These are phyloP conservation scores for Pempheris klunzingeri DNA, from an alignment of 2,797 vertebrate genomes.

Conservation along the genomic window DNA sequence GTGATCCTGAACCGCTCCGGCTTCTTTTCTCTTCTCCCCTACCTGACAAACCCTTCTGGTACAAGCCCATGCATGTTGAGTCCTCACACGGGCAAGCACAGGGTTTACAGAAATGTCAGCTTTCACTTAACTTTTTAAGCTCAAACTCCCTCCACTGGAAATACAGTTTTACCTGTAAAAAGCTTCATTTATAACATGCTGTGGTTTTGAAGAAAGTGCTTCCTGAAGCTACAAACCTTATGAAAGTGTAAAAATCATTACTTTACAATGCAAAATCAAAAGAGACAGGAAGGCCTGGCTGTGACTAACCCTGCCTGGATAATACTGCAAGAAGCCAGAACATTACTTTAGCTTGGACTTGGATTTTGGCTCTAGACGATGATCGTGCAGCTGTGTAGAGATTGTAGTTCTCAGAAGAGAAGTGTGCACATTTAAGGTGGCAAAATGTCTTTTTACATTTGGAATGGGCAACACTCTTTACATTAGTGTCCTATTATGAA, in stretches of 20 bases:
- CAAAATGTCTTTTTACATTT: neutral
- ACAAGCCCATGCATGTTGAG: slow-evolving; percentile 61
- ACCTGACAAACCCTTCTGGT: slow-evolving; percentile 57
- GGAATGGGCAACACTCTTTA: neutral
- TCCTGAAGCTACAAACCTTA: neutral
- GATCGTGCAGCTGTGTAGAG: neutral
- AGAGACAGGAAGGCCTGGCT: neutral
- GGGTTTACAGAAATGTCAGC: slow-evolving; percentile 45
- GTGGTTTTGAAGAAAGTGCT: neutral
- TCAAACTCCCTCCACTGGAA: neutral
- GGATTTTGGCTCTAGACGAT: neutral
- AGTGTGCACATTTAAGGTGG: neutral
- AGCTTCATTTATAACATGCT: neutral
- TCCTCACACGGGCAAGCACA: slow-evolving; percentile 35
- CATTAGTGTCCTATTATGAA: neutral
- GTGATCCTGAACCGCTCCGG: slow-evolving; percentile 27
- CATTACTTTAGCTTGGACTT: neutral
- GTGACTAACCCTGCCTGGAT: slow-evolving; percentile 18
- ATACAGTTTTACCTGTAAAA: neutral
- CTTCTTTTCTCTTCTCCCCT: slow-evolving; percentile 19
- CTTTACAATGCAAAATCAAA: slow-evolving; percentile 26
- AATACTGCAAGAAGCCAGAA: neutral
- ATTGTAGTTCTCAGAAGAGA: neutral
- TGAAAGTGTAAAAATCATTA: slow-evolving; percentile 8
- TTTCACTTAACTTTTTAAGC: slow-evolving; percentile 7